Evolutionary conservation across 2,797 vertebrate species (phyloP), one percentile per base, ranked within the genome.

Genomic region (Poeciliopsis gracilis): DNA sequence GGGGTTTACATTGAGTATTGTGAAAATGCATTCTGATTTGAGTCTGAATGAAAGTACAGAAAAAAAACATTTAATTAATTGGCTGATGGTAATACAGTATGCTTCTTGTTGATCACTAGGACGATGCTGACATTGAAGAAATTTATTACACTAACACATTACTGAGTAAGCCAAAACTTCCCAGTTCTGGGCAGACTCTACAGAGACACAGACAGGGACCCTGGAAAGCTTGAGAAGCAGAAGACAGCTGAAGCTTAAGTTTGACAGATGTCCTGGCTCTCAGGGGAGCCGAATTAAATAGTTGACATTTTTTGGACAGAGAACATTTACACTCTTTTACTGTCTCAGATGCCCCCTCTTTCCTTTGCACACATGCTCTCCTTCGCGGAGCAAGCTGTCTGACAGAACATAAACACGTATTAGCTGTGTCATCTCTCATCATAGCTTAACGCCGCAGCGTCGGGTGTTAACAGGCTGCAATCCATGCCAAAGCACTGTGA

Each of bases 321-420:
- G 79, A 78, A 85, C 89, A 87, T 91, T 92, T 86, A 91, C 86
- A 75, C 76, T 82, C 79, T 81, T 82, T 72, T 72, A 72, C 73
- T 75, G 46, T 49, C 82, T 78, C 49, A 75, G 80, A 75, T 75
- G 38, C 84, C 79, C 82, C 0, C 77, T 69, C 85, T 3, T 85
- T 47, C 72, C 10, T 79, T 25, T 66, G 6, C 76, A 53, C 79
- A 72, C 72, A 16, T 78, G 59, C 82, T 71, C 74, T 16, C 66
- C 72, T 77, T 78, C 76, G 51, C 79, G 41, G 59, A 75, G 72
- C 81, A 41, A 84, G 80, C 84, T 85, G 43, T 87, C 85, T 79
- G 79, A 84, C 90, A 86, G 88, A 87, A 90, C 88, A 91, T 91
- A 91, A 92, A 93, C 91, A 89, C 86, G 73, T 85, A 91, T 91